Evolutionary conservation across 1,140 invertebrate species (phyloP), one percentile per base, ranked within the genome.

Genomic region (Thalassaphorura encarpata): DNA sequence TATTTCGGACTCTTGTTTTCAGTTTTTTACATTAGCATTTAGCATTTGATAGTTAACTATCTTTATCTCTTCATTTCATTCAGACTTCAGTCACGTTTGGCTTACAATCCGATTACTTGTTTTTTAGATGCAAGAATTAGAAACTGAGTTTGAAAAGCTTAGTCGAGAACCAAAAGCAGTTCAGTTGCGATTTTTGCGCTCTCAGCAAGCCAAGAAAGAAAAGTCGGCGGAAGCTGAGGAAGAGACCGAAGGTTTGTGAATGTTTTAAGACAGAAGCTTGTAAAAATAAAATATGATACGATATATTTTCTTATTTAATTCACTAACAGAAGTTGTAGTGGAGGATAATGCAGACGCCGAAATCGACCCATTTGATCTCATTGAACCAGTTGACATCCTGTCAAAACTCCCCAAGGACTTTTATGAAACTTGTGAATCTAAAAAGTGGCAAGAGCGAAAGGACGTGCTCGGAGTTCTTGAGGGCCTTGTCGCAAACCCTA

Each of bases 401-500:
- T 83, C 86, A 2, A 86, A 93, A 70, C 69, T 98, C 23, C 92
- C 92, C 0, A 94, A 94, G 76, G 89, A 97, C 71, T 99, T 97
- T 71, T 95, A 86, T 68, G 91, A 96, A 6, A 91, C 95, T 73
- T 64, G 92, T 29, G 93, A 98, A 71, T 87, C 87, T 0, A 97
- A 97, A 69, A 98, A 98, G 68, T 99, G 96, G 96, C 87, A 92
- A 67, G 89, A 97, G 48, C 77, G 96, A 8, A 96, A 96, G 70
- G 90, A 97, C 70, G 83, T 84, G 0, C 67, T 99, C 4, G 89
- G 94, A 66, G 73, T 74, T 2, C 70, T 97, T 0, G 85, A 95
- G 54, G 78, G 79, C 53, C 69, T 96, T 2, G 69, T 92, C 58
- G 76, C 78, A 24, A 83, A 84, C 67, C 91, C 89, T 0, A 95